phyloP scores from a whole-genome alignment of 2,113 vertebrate species.

The Eptesicus fuscus region DNA sequence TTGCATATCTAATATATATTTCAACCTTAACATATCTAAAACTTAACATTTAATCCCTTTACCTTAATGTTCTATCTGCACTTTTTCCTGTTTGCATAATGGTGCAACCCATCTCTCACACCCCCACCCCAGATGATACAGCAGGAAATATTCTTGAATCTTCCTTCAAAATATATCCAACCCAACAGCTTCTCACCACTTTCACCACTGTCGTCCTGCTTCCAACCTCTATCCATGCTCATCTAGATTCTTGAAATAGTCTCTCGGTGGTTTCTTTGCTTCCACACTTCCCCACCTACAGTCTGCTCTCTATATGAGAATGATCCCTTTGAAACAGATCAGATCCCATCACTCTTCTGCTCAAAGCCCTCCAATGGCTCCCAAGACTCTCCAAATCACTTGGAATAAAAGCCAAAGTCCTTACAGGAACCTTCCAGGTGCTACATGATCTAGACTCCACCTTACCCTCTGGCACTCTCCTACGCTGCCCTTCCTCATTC shows the following conservation, averaged over 20 bases:
- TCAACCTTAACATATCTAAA: conserved; percentile 10
- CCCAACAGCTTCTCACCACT: neutral
- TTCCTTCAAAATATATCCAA: neutral
- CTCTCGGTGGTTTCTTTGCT: neutral
- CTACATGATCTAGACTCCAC: neutral
- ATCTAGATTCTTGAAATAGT: neutral
- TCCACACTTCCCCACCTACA: neutral
- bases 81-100: neutral
- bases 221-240: neutral
- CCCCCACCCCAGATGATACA: neutral
- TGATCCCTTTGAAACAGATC: neutral
- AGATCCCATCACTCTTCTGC: neutral
- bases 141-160: neutral
- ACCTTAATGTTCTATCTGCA: neutral
- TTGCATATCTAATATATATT: neutral
- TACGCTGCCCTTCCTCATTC: neutral
- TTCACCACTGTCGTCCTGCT: neutral
- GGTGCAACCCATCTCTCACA: neutral
- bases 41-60: neutral
- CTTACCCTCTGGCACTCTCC: neutral
- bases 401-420: neutral
- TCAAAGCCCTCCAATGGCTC: neutral
- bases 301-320: neutral
- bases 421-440: neutral
- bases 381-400: neutral